Percentiles rank a stretch among this genome's conserved stretches.
Evolutionary conservation across 2,797 vertebrate species (phyloP).

Genomic region (Phrynocephalus vlangalii): DNA sequence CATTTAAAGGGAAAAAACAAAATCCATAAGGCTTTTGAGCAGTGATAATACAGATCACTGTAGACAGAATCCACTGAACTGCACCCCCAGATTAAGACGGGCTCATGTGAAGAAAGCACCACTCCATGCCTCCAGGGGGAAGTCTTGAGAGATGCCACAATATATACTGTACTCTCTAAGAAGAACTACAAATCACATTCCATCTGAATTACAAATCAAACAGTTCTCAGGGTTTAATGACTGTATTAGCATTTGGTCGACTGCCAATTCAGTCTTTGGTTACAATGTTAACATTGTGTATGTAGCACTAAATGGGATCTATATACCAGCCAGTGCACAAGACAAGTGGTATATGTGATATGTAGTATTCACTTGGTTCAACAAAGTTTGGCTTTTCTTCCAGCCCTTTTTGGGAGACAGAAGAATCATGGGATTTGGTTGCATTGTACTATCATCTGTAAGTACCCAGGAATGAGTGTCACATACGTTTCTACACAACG

Average conservation of each 20-base stretch:
- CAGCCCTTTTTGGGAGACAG: not conserved
- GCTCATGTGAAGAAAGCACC: not conserved
- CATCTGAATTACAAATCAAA: conserved; percentile 6
- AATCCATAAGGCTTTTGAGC: not conserved
- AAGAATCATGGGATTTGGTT: not conserved
- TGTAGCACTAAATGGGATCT: not conserved
- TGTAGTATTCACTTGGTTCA: not conserved
- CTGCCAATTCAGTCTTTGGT: not conserved
- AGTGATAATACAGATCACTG: not conserved
- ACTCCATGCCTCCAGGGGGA: not conserved
- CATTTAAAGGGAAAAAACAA: not conserved
- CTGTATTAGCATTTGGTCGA: not conserved
- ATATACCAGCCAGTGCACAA: not conserved
- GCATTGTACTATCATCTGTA: not conserved
- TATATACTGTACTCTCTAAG: not conserved
- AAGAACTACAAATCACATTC: conserved; percentile 16
- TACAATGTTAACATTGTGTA: not conserved
- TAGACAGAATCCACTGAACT: conserved; percentile 11
- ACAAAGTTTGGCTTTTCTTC: not conserved
- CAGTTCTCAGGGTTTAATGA: conserved; percentile 16
- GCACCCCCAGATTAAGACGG: too few relatives aligned
- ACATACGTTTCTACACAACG: not conserved
- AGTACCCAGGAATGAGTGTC: not conserved
- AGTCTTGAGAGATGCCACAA: not conserved
- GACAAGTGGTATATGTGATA: not conserved